Base-by-base conservation (phyloP, 2,113 vertebrate genomes). In the Toxotes jaculatrix region DNA sequence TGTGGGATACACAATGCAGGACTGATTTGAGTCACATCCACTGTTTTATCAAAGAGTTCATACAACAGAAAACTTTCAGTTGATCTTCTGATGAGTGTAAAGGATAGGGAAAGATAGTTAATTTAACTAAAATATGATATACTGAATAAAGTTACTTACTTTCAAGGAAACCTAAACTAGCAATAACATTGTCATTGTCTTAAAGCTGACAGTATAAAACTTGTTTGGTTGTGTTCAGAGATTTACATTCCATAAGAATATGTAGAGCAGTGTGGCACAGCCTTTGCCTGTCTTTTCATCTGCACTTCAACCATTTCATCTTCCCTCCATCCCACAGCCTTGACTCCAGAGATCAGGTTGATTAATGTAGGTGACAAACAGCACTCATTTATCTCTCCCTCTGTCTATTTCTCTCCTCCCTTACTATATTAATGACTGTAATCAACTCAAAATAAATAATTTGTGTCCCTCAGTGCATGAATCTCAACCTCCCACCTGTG, bases 401-500 rank as follows among this genome's bases (percentile, higher is more conserved):
- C 71, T 67, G 84, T 84, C 89, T 88, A 82, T 62, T 77, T 79
- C 72, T 70, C 85, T 56, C 68, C 75, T 82, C 79, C 84, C 80
- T 82, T 66, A 74, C 79, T 40, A 85, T 90, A 88, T 91, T 92
- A 92, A 92, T 92, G 88, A 84, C 79, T 86, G 82, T 91, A 91
- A 93, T 93, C 86, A 92, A 84, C 77, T 80, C 78, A 83, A 90
- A 89, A 88, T 89, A 90, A 89, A 88, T 90, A 80, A 91, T 91
- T 91, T 86, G 88, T 87, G 81, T 86, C 73, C 77, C 82, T 51
- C 19, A 34, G 66, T 77, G 67, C 74, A 88, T 89, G 72, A 82
- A 88, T 89, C 79, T 83, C 49, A 40, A 57, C 70, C 73, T 82
- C 62, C 86, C 85, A 92, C 89, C 77, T 91, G 80, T 79, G 71